phyloP scores from a whole-genome alignment of 2,797 vertebrate species.

The Poeciliopsis presidionis region DNA sequence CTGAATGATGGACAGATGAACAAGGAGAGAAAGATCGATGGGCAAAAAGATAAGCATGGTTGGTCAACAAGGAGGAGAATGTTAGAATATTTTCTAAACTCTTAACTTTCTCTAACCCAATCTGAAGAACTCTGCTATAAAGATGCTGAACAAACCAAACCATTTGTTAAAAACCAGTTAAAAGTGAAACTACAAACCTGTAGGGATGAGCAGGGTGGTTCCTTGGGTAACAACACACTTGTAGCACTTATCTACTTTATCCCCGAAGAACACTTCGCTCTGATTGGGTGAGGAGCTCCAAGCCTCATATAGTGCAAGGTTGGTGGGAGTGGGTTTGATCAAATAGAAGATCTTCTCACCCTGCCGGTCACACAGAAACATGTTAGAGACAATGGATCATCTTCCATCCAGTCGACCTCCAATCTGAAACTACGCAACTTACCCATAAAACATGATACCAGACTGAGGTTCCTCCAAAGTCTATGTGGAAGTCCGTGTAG shows the following conservation, averaged over 20 bases:
- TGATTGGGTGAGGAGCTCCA: conserved; percentile 99
- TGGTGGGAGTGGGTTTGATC: conserved; percentile 94
- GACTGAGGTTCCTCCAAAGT: conserved; percentile 98
- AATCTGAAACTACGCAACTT: conserved; percentile 56
- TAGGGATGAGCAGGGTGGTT: conserved; percentile 97
- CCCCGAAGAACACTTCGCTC: conserved; percentile 98
- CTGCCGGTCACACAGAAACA: conserved; percentile 69
- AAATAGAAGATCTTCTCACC: conserved; percentile 99
- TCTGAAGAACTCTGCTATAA: neutral
- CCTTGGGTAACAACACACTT: conserved; percentile 95
- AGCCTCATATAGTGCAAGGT: conserved; percentile 96
- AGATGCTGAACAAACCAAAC: no score
- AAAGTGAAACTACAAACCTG: conserved; percentile 81
- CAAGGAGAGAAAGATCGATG: neutral
- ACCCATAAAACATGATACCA: conserved; percentile 99
- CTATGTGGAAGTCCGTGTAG: conserved; percentile 99
- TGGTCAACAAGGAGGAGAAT: neutral
- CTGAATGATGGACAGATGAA: neutral
- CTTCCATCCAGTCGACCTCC: neutral
- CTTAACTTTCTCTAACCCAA: neutral
- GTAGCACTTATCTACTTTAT: conserved; percentile 97
- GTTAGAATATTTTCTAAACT: neutral
- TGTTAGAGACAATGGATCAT: neutral
- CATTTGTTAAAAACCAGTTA: neutral
- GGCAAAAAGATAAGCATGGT: neutral